A percentile compares a stretch with the other conserved stretches of the same genome.
These are phyloP conservation scores for Platycnemis pennipes DNA, from an alignment of 2,888 invertebrate genomes.

Conservation along the genomic window DNA sequence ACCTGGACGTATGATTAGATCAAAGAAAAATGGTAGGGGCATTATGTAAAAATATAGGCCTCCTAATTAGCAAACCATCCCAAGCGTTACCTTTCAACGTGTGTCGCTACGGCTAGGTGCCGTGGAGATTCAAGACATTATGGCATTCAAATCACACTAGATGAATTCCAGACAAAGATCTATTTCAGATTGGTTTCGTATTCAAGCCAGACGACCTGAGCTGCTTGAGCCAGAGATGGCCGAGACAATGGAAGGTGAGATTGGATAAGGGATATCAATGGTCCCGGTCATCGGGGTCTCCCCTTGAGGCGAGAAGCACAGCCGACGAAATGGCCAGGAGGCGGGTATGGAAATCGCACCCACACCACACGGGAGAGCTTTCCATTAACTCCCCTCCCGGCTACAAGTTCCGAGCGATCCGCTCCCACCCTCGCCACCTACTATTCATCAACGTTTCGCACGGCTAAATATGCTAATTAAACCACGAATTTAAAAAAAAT, in stretches of 20 bases:
- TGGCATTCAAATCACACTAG: conserved; percentile 3
- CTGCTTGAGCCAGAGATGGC: neutral
- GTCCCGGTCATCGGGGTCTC: conserved; percentile 17
- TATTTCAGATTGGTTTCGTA: neutral
- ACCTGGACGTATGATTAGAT: too few relatives aligned
- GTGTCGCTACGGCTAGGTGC: too few relatives aligned
- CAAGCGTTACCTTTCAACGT: too few relatives aligned
- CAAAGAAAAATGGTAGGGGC: too few relatives aligned
- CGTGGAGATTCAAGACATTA: neutral
- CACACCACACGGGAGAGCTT: conserved; percentile 18
- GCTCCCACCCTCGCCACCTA: neutral
- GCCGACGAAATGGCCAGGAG: conserved; percentile 5
- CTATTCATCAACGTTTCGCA: conserved; percentile 17
- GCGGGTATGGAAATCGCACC: conserved; percentile 20
- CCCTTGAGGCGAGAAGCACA: conserved; percentile 4
- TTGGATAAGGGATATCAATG: conserved; percentile 29
- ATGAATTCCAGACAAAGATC: neutral
- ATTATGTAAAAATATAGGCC: too few relatives aligned
- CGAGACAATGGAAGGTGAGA: neutral
- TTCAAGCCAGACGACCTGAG: neutral
- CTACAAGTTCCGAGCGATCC: neutral
- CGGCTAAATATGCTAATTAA: neutral
- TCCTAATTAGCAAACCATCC: too few relatives aligned
- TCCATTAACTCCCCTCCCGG: neutral
- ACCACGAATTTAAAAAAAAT: neutral